Conservation (phyloP, 92 coral and sea anemone species). For the Bergia puertoricense region DNA sequence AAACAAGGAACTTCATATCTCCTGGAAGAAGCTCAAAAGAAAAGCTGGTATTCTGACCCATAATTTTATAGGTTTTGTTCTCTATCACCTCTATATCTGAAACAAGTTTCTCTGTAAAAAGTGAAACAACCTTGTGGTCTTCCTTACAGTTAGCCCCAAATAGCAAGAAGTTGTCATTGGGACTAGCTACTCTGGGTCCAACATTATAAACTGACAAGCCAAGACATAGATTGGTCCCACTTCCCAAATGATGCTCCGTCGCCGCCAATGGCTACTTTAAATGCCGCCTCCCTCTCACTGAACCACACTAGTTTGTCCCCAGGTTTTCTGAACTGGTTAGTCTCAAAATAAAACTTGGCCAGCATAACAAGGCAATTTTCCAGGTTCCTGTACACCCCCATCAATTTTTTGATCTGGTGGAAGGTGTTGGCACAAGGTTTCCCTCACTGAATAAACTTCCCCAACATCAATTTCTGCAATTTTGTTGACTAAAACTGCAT, state of each 20-base stretch:
- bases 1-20: constrained; percentile 74
- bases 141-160: constrained; percentile 73
- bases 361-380: constrained; percentile 45
- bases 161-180: constrained; percentile 63
- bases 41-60: constrained; percentile 55
- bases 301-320: constrained; percentile 48
- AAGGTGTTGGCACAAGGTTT: constrained; percentile 30
- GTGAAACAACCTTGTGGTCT: constrained; percentile 48
- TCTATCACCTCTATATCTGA: too few relatives aligned
- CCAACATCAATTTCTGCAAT: constrained; percentile 57
- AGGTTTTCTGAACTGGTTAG: constrained; percentile 50
- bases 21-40: constrained; percentile 63
- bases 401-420: constrained; percentile 41
- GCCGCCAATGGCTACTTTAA: constrained; percentile 64
- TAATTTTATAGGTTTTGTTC: constrained; percentile 38
- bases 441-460: constrained; percentile 49
- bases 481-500: constrained; percentile 36
- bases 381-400: constrained; percentile 60
- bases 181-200: constrained; percentile 57
- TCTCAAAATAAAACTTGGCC: constrained; percentile 52
- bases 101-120: too few relatives aligned
- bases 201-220: constrained; percentile 65
- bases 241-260: constrained; percentile 76
- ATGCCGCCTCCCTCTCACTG: constrained; percentile 37
- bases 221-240: constrained; percentile 65